Base-by-base conservation (phyloP, 2,113 vertebrate species). In the Scatophagus argus region DNA sequence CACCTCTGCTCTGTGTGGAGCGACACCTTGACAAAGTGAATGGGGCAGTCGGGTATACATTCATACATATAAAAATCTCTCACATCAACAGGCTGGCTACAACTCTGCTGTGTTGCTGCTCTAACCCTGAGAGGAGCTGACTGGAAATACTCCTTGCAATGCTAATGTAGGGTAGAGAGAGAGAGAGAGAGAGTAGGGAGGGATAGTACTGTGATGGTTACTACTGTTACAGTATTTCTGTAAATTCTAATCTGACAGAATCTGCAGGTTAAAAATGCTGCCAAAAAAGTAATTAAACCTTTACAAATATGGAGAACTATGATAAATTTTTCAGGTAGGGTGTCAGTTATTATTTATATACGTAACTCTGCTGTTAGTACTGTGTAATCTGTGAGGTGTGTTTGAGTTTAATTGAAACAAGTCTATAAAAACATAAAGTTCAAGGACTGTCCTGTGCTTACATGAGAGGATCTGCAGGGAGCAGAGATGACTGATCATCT, bases 401-500 rank as follows among this genome's bases (percentile, higher is more conserved):
- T 9, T 38, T 25, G 23, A 29, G 16, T 13, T 41, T n/a, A n/a
- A 52, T 13, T 27, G 23, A 67, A 51, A 51, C 23, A 51, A 51
- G 44, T 19, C 29, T 16, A 49, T 16, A 31, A 23, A n/a, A 19
- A 38, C 11, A 43, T 36, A 27, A 25, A 14, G 17, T 19, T 41
- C 25, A 43, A 9, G 32, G 11, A 38, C 19, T 54, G 64, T 41
- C 34, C 3, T 21, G 25, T 13, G 10, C 23, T 29, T 14, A 52
- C 23, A 55, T 13, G 34, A 68, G 36, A 54, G 23, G 16, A 41
- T 56, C 51, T 56, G 38, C 27, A 17, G 38, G 19, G 27, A 56
- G 49, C 31, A 29, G 17, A 52, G 47, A 41, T 19, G 16, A 19
- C 10, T 32, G 52, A 44, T 56, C 66, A 69, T 56, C 66, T 70